Base-by-base conservation (phyloP, 2,797 vertebrate genomes). In the Myiothlypis chrysogaster region DNA sequence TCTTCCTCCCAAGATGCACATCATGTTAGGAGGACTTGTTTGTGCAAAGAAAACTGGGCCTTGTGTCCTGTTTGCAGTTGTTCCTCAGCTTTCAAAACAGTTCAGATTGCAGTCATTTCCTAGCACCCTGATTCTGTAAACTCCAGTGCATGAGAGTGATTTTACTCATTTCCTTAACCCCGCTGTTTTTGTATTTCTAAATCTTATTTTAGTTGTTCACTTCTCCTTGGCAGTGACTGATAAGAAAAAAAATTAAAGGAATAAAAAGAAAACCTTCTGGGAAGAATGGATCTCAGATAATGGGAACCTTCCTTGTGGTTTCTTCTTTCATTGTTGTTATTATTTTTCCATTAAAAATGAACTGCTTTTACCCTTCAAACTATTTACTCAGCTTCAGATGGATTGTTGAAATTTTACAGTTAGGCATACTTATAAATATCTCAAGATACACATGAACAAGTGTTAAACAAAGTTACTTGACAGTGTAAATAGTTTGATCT, bases 331-430 rank as follows among this genome's bases (percentile, higher is more conserved):
- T 91, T 94, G 69, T 85, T 95, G 23, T 68, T 90, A 49, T 80
- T 92, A 63, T 81, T 92, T 84, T 90, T 83, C 85, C 35, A 37
- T 88, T 76, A 30, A 87, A 85, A 93, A 43, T 90, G 72, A 95
- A 80, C 90, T 86, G 49, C 15, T 70, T 95, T 88, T 87, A 77
- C 68, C 91, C 81, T 94, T 91, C 53, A 61, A 41, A 72, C 50
- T 90, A 32, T 96, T 96, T 93, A 39, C 65, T 86, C 88, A 82
- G 65, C 35, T 93, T 90, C 83, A 66, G 35, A 68, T 20, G 49
- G 69, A 69, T 79, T 92, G 60, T 86, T 89, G 84, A 69, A 86
- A 88, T 90, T 39, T 49, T 10, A 23, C 41, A 47, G 55, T 83
- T 91, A 64, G 49, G 27, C 73, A 43, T 46, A 61, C 39, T 91